A percentile compares a stretch with the other conserved stretches of the same genome.
phyloP scores from a whole-genome alignment of 2,113 vertebrate species.

The Vicugna pacos region DNA sequence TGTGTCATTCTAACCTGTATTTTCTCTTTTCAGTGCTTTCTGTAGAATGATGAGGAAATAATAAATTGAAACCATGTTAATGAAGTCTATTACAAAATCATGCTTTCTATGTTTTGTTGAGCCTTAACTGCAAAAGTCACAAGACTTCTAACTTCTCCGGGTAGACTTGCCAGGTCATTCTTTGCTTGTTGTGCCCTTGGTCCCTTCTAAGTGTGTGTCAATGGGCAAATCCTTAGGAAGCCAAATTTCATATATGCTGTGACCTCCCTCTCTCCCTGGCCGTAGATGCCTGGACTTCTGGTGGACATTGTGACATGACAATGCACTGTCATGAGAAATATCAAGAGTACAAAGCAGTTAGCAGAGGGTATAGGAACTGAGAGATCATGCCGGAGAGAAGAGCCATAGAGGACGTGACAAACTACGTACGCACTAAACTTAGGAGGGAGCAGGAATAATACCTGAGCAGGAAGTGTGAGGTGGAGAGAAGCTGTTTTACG shows the following conservation, averaged over 20 bases:
- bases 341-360: not conserved
- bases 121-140: not conserved
- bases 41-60: not conserved
- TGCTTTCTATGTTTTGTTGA: not conserved
- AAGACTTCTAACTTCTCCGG: no score
- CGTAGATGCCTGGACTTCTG: not conserved
- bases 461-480: not conserved
- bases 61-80: not conserved
- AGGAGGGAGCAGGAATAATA: not conserved
- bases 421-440: not conserved
- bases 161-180: not conserved
- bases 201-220: not conserved
- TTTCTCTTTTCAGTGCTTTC: conserved; percentile 32
- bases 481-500: not conserved
- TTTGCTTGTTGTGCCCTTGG: not conserved
- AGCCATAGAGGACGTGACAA: not conserved
- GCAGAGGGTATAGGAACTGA: not conserved
- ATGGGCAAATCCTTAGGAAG: not conserved
- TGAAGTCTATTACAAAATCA: not conserved
- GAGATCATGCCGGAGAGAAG: not conserved
- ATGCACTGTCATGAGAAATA: not conserved
- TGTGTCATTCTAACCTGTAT: not conserved
- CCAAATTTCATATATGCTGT: not conserved
- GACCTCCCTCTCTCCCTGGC: not conserved
- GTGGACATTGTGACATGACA: not conserved